Conservation (phyloP, 2,113 vertebrate species). For the Neolamprologus toae region DNA sequence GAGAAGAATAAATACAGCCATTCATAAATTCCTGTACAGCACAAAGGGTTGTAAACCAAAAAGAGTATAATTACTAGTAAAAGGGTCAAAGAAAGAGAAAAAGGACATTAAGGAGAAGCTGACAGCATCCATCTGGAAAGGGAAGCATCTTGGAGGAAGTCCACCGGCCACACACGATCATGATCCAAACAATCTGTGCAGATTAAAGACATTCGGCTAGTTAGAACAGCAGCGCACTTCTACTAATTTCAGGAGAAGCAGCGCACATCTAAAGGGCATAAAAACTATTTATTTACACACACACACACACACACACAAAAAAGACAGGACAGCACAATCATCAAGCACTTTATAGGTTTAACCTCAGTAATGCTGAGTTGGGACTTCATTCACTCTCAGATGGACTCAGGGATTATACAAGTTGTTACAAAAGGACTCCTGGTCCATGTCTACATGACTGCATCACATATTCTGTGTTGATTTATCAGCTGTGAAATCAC, state of each 20-base stretch:
- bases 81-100: background rate
- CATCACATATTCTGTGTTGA: background rate
- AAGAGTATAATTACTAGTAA: background rate
- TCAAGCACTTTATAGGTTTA: background rate
- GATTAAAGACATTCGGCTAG: background rate
- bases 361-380: background rate
- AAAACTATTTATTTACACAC: background rate
- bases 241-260: background rate
- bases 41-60: background rate
- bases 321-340: background rate
- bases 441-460: background rate
- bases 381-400: background rate
- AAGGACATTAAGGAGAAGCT: background rate
- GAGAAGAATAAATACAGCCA: slow-evolving; percentile 20
- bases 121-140: background rate
- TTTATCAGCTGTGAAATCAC: background rate
- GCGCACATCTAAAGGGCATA: background rate
- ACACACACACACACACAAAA: background rate
- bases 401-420: background rate
- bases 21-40: background rate
- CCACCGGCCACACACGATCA: slow-evolving; percentile 58
- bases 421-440: background rate
- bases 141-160: background rate
- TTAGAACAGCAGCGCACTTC: background rate
- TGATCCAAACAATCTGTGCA: slow-evolving; percentile 89